Base-by-base conservation (phyloP, 2,888 invertebrate genomes). In the Pyrgus malvae region DNA sequence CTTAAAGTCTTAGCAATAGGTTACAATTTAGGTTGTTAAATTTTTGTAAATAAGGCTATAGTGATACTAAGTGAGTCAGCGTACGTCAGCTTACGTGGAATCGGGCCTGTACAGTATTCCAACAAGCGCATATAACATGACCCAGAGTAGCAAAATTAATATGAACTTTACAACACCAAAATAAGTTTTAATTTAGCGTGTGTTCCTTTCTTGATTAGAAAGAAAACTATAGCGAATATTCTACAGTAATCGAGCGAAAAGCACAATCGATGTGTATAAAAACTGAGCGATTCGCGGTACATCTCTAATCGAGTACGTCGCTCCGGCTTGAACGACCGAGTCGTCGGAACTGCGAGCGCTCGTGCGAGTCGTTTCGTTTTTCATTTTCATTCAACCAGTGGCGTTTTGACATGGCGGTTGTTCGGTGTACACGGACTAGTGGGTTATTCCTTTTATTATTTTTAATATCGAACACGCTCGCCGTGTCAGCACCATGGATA, bases 401-500 rank as follows among this genome's bases (percentile, higher is more conserved):
- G 67, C 61, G 53, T 38, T 65, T 59, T 63, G 75, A 67, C 66
- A 88, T 88, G 88, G 86, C 82, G 67, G 55, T 58, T 56, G 77
- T 73, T 74, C 55, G 63, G 56, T 58, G 17, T 72, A 74, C 35
- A 80, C 85, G 88, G 89, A 88, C 88, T 88, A 89, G 78, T 74
- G 75, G 79, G 63, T 68, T 87, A 72, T 84, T 88, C 68, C 66
- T 89, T 58, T 75, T 88, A 62, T 80, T 88, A 78, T 86, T 88
- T 73, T 80, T 83, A 77, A 76, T 83, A 78, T 70, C 70, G 70
- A 75, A 76, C 70, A 70, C 78, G 49, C 66, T 70, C 67, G 79
- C 82, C 59, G 72, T 72, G 62, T 68, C 78, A 40, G 78, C 83
- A 56, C 87, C 87, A 82, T 81, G 88, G 89, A 86, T 88, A 85